phyloP scores from a whole-genome alignment of 2,113 vertebrate species.

The Hiodon tergisus region DNA sequence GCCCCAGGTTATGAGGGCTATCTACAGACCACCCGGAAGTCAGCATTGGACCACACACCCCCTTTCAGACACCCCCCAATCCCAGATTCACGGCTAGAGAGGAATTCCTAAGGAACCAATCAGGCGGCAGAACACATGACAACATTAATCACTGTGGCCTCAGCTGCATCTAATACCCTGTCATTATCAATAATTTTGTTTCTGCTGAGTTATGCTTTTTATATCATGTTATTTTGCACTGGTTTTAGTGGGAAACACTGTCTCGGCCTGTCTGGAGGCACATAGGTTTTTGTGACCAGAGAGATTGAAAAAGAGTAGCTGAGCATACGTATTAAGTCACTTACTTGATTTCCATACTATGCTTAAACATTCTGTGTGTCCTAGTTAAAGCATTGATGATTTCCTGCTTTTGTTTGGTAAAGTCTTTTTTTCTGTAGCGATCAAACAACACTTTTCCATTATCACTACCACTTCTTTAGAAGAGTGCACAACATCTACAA shows the following conservation, averaged over 20 bases:
- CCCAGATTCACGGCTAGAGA: slow-evolving; percentile 37
- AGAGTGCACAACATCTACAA: too few species aligned
- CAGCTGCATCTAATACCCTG: slow-evolving; percentile 57
- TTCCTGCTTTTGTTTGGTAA: too few species aligned
- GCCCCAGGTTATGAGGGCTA: slow-evolving; percentile 31
- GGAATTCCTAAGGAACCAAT: slow-evolving; percentile 49
- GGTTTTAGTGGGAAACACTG: slow-evolving; percentile 51
- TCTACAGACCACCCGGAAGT: slow-evolving; percentile 36
- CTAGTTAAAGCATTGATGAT: too few species aligned
- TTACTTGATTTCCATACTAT: too few species aligned
- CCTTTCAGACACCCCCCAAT: slow-evolving; percentile 39
- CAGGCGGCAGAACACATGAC: slow-evolving; percentile 19
- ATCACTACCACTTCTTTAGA: too few species aligned
- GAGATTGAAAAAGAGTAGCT: not conserved
- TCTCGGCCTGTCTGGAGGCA: slow-evolving; percentile 36
- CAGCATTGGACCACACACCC: slow-evolving; percentile 23
- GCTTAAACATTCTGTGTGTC: too few species aligned
- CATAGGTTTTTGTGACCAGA: not conserved
- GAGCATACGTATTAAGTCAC: not conserved
- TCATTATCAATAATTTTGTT: slow-evolving; percentile 64
- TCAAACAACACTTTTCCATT: too few species aligned
- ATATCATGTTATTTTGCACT: slow-evolving; percentile 34
- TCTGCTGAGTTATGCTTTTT: slow-evolving; percentile 57
- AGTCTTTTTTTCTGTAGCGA: too few species aligned
- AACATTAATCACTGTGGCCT: slow-evolving; percentile 10